Base-by-base conservation (phyloP, 2,797 vertebrate species). In the Xenops minutus region DNA sequence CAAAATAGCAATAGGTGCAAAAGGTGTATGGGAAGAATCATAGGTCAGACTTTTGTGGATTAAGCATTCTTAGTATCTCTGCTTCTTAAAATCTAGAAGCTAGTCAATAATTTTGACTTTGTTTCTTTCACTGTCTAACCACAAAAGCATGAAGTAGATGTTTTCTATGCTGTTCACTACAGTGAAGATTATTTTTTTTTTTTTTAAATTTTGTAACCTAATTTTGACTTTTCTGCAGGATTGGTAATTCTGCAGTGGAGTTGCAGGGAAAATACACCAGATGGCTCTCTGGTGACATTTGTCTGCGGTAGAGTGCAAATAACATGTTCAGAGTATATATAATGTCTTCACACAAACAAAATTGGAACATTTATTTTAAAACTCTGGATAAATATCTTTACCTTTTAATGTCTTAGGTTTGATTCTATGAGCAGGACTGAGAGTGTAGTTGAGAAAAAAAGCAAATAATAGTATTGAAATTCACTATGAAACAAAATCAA, bases 231-330 rank as follows among this genome's bases (percentile, higher is more conserved):
- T 71, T 71, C 17, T 54, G 21, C 23, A 51, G 26, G 34, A 78
- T 81, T 59, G 76, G 76, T 74, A 79, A 12, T 44, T 85, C 73
- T 88, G 61, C 85, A 88, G 94, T 95, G 95, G 91, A 95, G 84
- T 97, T 97, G 93, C 94, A 95, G 61, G 93, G 93, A 97, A 97
- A 95, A 93, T 79, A 83, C 97, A 97, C 97, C 95, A 98, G 97
- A 92, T 97, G 97, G 96, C 97, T 96, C 91, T 85, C 32, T 85
- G 77, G 88, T 89, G 87, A 97, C 80, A 80, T 85, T 61, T 54
- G 32, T 49, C 23, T 52, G 14, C 6, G 1, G 10, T 5, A 22
- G 30, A 69, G 16, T 17, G 19, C 3, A 0, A 9, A 49, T 26
- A 46, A 49, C 2, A 3, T 11, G 4, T 44, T 81, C n/a, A 63